Evolutionary conservation across 2,113 vertebrate genomes (phyloP).

Genomic region (Dunckerocampus dactyliophorus): DNA sequence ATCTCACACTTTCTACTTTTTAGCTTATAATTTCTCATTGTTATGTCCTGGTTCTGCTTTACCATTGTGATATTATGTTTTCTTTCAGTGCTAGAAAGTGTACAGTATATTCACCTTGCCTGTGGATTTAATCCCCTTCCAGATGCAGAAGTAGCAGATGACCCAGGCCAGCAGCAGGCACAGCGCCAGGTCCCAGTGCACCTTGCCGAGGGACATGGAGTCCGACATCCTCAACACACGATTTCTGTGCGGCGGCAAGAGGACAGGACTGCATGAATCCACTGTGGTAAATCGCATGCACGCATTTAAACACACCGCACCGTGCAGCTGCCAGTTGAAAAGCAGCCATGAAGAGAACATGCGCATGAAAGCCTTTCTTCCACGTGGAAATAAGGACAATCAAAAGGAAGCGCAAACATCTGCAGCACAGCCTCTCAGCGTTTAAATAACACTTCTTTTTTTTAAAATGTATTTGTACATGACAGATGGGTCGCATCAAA

Average conservation of each 20-base stretch:
- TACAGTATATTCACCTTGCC: constrained; percentile 69
- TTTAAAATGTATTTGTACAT: background rate
- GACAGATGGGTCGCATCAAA: constrained; percentile 1
- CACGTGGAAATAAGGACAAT: background rate
- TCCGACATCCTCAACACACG: constrained; percentile 76
- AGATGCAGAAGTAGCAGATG: constrained; percentile 82
- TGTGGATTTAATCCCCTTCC: constrained; percentile 78
- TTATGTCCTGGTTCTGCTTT: no score
- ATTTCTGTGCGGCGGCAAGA: constrained; percentile 58
- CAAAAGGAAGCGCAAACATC: background rate
- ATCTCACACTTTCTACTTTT: no score
- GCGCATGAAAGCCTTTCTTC: background rate
- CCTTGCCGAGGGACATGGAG: constrained; percentile 66
- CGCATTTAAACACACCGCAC: no score
- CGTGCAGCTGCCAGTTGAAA: background rate
- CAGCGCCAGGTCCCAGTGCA: constrained; percentile 74
- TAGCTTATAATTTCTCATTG: no score
- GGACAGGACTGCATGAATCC: background rate
- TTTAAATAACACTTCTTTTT: background rate
- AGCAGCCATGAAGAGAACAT: background rate
- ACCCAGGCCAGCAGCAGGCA: constrained; percentile 76
- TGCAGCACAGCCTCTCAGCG: background rate
- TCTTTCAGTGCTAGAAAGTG: no score
- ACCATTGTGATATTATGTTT: no score
- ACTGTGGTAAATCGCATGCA: background rate